Conservation (phyloP, 92 coral and sea anemone species). For the Epizoanthus stellaris region DNA sequence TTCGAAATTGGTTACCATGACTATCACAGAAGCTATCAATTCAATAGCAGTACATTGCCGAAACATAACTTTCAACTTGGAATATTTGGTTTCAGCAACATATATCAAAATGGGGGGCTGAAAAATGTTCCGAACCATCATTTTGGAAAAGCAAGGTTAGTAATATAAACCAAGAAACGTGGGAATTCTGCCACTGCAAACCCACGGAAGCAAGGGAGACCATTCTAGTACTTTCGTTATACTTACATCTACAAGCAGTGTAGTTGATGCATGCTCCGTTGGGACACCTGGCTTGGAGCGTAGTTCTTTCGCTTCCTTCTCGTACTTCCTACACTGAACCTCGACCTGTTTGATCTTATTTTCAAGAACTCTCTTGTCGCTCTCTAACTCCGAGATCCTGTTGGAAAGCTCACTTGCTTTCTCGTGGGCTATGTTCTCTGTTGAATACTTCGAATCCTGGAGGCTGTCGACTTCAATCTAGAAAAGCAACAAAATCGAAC, state of each 20-base stretch:
- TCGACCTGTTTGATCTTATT: slow-evolving; percentile 67
- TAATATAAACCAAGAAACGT: too few species aligned
- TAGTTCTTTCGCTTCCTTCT: slow-evolving; percentile 65
- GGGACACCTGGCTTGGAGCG: slow-evolving; percentile 63
- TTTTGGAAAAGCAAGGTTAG: too few species aligned
- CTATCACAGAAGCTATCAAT: too few species aligned
- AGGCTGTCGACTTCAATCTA: slow-evolving; percentile 36
- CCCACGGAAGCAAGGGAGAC: too few species aligned
- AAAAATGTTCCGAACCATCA: too few species aligned
- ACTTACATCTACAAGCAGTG: slow-evolving; percentile 73
- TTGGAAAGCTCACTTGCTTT: slow-evolving; percentile 19
- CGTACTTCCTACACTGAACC: slow-evolving; percentile 64
- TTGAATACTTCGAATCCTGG: slow-evolving; percentile 31
- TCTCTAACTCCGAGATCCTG: slow-evolving; percentile 75
- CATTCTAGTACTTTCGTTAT: too few species aligned
- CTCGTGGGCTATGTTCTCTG: slow-evolving; percentile 31
- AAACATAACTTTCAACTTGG: too few species aligned
- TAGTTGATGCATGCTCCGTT: slow-evolving; percentile 87
- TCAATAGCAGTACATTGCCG: too few species aligned
- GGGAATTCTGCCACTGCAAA: too few species aligned
- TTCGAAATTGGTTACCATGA: too few species aligned
- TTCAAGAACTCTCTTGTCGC: slow-evolving; percentile 68
- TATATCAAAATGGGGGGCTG: too few species aligned
- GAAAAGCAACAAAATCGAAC: not conserved
- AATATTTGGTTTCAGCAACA: too few species aligned